A percentile compares a stretch with the other conserved stretches of the same genome.
These are phyloP conservation scores for Drosophila siamana DNA, from an alignment of 2,888 invertebrate species.

Conservation along the genomic window DNA sequence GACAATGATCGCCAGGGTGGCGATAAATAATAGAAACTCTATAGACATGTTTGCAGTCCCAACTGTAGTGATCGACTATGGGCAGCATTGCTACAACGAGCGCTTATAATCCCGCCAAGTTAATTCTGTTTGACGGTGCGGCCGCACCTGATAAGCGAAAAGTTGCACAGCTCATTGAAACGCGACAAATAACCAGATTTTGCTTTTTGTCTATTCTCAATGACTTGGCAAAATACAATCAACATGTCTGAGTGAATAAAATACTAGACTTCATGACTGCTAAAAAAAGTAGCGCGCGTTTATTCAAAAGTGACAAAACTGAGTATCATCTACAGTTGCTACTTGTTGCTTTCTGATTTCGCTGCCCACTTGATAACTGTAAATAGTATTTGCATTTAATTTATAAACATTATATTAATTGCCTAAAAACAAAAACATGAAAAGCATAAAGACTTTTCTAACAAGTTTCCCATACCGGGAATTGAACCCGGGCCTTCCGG, in stretches of 20 bases:
- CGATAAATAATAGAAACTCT: conserved; percentile 43
- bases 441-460: background rate
- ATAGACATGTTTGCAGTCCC: conserved; percentile 42
- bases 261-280: background rate
- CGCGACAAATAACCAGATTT: background rate
- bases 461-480: conserved; percentile 92
- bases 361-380: background rate
- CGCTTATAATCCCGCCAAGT: conserved; percentile 2
- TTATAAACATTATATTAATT: too few relatives aligned
- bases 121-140: background rate
- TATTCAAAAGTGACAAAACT: background rate
- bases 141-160: conserved; percentile 5
- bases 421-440: background rate
- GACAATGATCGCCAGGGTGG: conserved; percentile 40
- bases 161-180: background rate
- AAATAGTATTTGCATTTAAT: background rate
- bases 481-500: conserved; percentile 91
- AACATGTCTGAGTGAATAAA: background rate
- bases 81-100: rapidly evolving
- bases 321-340: background rate
- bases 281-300: background rate
- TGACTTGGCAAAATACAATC: conserved; percentile 10
- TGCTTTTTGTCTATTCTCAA: background rate
- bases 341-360: too few relatives aligned
- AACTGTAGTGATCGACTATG: conserved; percentile 30